Base-by-base conservation (phyloP, 2,888 invertebrate species). In the Abscondita cerata region DNA sequence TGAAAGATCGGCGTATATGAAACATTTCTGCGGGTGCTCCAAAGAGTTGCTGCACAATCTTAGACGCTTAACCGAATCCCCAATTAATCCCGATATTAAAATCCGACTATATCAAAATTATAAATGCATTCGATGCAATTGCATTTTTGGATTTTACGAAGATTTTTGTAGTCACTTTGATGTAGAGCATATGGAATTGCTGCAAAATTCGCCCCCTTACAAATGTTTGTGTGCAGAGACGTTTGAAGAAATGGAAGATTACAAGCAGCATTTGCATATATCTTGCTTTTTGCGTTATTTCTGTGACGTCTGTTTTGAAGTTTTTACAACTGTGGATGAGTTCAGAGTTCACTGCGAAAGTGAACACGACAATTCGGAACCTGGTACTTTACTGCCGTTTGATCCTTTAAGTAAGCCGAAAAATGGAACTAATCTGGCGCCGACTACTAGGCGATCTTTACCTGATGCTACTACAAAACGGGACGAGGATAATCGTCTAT, bases 251-350 rank as follows among this genome's bases (percentile, higher is more conserved):
- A 20, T 73, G 4, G 78, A 79, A n/a, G 75, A 77, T 40, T 79
- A 74, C 56, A 77, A 75, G 55, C 73, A 74, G 16, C 81, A 81
- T 59, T 70, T 76, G 1, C 75, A 78, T 53, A 68, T 73, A 41
- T 15, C 62, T 0, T 81, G 81, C 62, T 70, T 76, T 55, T 70
- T 79, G 2, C 71, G 76, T 19, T 78, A 74, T 54, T 80, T 77
- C 57, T 81, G 81, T 58, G 80, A 80, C 62, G 73, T 80, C 62
- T 81, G 81, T 64, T 77, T 75, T 64, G 67, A 72, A 9, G 72
- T 75, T 1, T 73, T 75, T 6, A 64, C 71, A 12, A 76, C 73
- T 16, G 54, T 77, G 47, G 76, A 78, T 5, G 76, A 75, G 19
- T 81, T 80, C 65, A 70, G 72, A 38, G 71, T 71, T 36, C 81